Evolutionary conservation across 92 coral and sea anemone genomes (phyloP), one percentile per base, ranked within the genome.

Genomic region (Metridium senile): DNA sequence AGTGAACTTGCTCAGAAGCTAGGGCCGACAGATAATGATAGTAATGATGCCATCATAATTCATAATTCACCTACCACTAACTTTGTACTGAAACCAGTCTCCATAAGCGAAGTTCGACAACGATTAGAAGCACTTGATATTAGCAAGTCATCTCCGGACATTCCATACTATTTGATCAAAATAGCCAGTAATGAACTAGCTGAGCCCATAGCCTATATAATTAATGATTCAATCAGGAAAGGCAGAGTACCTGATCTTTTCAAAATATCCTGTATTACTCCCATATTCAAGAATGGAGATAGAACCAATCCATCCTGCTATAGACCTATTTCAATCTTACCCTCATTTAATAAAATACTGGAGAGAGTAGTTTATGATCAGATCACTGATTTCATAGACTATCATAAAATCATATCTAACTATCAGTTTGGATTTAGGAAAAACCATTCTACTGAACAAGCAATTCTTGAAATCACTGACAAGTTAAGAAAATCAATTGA

Each of bases 341-440:
- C 82, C 30, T 73, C 87, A 17, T 67, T 89, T 16, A 52, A 52
- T 62, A 82, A 72, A 59, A 74, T 61, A 10, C 32, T 89, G 20
- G 93, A 85, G 68, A 80, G 86, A 33, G 19, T 85, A n/a, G 49
- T 89, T 21, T 75, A 72, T 34, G 70, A 79, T 43, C 89, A 88
- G 64, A 68, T 80, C 1, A 1, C 33, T 7, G 7, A 3, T 22
- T 72, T 61, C 33, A 23, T 81, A 26, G 82, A 80, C 21, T 75
- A 84, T 64, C 69, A 75, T 46, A 70, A 70, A 22, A 72, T 85
- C 39, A 43, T 88, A 46, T 67, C 33, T 57, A 25, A 79, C 1
- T 83, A 79, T 57, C 93, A 84, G 45, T 84, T 84, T 80, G 93
- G 89, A 21, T 88, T 84, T 64, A 29, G 84, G 52, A 85, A 85